Conservation (phyloP, 2,797 vertebrate species). For the Pseudocheirus occidentalis region DNA sequence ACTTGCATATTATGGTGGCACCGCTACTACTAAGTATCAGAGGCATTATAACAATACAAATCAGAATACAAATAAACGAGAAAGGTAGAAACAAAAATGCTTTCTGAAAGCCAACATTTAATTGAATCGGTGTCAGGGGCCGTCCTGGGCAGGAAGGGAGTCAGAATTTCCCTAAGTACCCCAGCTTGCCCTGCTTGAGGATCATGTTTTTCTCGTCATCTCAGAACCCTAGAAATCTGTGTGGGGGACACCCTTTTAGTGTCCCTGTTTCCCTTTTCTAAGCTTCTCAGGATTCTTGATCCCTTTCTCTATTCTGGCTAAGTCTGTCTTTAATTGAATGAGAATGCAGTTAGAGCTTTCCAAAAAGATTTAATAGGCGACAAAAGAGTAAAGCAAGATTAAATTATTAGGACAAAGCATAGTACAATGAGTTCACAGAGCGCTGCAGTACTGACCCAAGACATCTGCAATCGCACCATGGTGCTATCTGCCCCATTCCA, state of each 20-base stretch:
- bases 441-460: neutral
- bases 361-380: neutral
- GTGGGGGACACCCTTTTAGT: neutral
- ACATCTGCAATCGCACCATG: neutral
- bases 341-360: neutral
- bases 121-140: neutral
- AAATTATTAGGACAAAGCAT: neutral
- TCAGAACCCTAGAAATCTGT: neutral
- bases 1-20: conserved; percentile 5
- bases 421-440: neutral
- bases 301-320: neutral
- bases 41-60: neutral
- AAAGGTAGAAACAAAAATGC: neutral
- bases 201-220: neutral
- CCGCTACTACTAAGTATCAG: neutral
- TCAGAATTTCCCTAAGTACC: neutral
- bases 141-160: neutral
- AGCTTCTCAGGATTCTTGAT: neutral
- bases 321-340: neutral
- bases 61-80: neutral
- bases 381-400: neutral
- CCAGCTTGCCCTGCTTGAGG: neutral
- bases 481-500: neutral
- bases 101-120: neutral
- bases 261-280: neutral